Conservation (phyloP, 2,888 invertebrate species). For the Glomeris marginata region DNA sequence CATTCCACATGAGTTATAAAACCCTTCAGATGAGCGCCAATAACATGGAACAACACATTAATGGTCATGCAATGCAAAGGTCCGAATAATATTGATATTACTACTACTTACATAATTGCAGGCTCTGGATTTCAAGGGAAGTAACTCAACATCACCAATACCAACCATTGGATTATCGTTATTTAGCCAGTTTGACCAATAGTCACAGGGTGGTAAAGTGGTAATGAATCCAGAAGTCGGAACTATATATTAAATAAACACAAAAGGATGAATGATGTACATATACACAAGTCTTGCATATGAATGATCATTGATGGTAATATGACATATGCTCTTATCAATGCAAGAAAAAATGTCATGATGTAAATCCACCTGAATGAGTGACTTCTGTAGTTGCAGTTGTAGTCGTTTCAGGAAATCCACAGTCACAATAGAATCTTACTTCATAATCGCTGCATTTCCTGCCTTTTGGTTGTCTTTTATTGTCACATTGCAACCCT, state of each 20-base stretch:
- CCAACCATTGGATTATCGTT: constrained; percentile 19
- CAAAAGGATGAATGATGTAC: too few relatives aligned
- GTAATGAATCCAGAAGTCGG: constrained; percentile 20
- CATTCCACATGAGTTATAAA: constrained; percentile 22
- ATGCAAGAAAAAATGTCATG: too few relatives aligned
- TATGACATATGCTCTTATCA: too few relatives aligned
- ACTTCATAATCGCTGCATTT: constrained; percentile 26
- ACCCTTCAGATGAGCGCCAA: constrained; percentile 19
- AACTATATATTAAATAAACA: too few relatives aligned
- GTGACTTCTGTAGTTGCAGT: background rate
- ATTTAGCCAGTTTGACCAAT: constrained; percentile 25
- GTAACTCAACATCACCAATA: constrained; percentile 20
- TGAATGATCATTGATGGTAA: background rate
- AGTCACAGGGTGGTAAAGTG: constrained; percentile 18
- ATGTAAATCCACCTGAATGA: background rate
- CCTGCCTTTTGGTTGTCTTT: constrained; percentile 7
- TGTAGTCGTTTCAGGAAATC: constrained; percentile 11
- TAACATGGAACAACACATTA: too few relatives aligned
- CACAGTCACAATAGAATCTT: constrained; percentile 26
- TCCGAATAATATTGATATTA: too few relatives aligned
- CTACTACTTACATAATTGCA: too few relatives aligned
- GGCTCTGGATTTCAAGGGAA: background rate
- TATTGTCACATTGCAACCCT: constrained; percentile 16
- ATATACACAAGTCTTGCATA: too few relatives aligned
- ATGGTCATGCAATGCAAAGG: too few relatives aligned